Evolutionary conservation across 2,888 invertebrate species (phyloP).

Genomic region (Operophtera brumata): DNA sequence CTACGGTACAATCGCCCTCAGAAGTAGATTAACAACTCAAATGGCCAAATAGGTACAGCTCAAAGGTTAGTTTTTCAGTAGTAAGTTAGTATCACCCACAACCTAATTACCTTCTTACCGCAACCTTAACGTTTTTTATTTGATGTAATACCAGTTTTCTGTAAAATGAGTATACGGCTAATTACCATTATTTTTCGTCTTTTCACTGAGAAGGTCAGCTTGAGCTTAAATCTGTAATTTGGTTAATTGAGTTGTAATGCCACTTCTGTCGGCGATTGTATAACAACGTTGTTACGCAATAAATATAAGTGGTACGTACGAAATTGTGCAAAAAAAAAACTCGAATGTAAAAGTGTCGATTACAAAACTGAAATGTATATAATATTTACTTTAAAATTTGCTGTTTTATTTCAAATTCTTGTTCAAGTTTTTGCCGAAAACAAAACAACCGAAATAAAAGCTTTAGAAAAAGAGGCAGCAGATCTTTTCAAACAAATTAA

Average conservation of each 20-base stretch:
- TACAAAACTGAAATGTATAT: slow-evolving; percentile 12
- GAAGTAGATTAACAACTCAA: not conserved
- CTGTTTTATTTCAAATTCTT: slow-evolving; percentile 7
- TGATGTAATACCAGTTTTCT: too few relatives aligned
- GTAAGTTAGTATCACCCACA: too few relatives aligned
- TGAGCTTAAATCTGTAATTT: too few relatives aligned
- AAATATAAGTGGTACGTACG: not conserved
- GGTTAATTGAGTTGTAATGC: too few relatives aligned
- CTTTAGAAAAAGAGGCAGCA: slow-evolving; percentile 44
- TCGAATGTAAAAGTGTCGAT: not conserved
- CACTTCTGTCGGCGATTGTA: not conserved
- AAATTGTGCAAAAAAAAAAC: slow-evolving; percentile 7
- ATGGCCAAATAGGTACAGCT: too few relatives aligned
- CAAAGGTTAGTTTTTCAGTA: too few relatives aligned
- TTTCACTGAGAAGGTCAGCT: too few relatives aligned
- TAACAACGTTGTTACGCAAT: not conserved
- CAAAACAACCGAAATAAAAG: slow-evolving; percentile 34
- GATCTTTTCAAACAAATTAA: slow-evolving; percentile 46
- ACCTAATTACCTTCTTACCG: too few relatives aligned
- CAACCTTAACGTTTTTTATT: too few relatives aligned
- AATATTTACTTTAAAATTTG: not conserved
- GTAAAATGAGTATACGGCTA: too few relatives aligned
- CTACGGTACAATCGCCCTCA: not conserved
- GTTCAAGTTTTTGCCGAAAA: not conserved
- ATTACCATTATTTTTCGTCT: too few relatives aligned